Evolutionary conservation across 2,888 invertebrate genomes (phyloP), one percentile per base, ranked within the genome.

Genomic region (Lamellibrachia satsuma): DNA sequence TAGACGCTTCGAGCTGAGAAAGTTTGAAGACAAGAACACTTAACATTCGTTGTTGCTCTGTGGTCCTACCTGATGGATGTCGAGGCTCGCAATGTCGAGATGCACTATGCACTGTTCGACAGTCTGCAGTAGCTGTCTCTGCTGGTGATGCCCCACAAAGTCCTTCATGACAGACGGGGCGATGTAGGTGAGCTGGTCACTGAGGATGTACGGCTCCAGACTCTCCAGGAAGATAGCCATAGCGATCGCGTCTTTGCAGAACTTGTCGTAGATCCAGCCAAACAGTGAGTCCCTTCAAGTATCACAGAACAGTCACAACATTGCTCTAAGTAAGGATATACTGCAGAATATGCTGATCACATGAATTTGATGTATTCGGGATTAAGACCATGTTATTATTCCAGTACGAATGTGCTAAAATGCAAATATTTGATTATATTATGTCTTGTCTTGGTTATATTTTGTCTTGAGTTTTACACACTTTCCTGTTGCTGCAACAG

Each of bases 141-240:
- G 96, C 94, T 97, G 97, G 96, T 98, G 97, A 96, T 98, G 97
- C 39, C 97, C 97, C 7, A 98, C 97, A 94, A 98, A 97, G 92
- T 97, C 97, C 96, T 98, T 98, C 93, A 98, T 97, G 92, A 98
- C 97, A 6, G 97, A 97, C 0, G 98, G 98, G 92, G 98, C 98
- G 22, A 98, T 97, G 90, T 94, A 94, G 92, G 95, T 94, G 91
- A 98, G 96, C 91, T 97, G 97, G 94, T 98, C 98, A 94, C 97
- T 97, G 93, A 97, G 97, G 94, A 98, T 97, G 95, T 98, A 97
- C 8, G 98, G 97, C 92, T 98, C 98, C 93, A 98, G 96, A 94
- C 98, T 97, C 93, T 98, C 97, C 93, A 98, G 97, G 95, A 98
- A 98, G 92, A 97, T 96, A 2, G 97, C 97, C 95, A 97, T 97